Percentiles rank a stretch among this genome's conserved stretches.
These are phyloP conservation scores for Microplitis deprimator DNA, from an alignment of 2,888 invertebrate species.

Conservation along the genomic window DNA sequence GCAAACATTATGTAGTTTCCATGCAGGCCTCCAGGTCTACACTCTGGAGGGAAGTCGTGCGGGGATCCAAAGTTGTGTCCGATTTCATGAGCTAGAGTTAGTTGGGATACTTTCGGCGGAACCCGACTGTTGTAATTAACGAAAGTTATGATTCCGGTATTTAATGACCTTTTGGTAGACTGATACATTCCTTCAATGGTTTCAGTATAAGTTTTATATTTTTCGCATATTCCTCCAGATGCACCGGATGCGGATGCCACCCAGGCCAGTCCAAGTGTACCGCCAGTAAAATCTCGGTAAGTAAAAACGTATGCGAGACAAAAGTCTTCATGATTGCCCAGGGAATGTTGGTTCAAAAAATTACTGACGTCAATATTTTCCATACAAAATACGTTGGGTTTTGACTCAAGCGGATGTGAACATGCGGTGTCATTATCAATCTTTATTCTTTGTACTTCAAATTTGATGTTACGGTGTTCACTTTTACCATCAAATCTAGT, in stretches of 20 bases:
- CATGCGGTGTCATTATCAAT: conserved; percentile 92
- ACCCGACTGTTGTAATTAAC: conserved; percentile 98
- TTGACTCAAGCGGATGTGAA: conserved; percentile 74
- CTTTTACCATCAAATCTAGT: conserved; percentile 93
- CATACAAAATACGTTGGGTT: conserved; percentile 92
- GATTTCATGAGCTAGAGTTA: conserved; percentile 98
- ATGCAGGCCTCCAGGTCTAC: conserved; percentile 89
- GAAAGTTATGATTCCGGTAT: conserved; percentile 99
- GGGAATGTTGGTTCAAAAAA: conserved; percentile 96
- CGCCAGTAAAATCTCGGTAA: conserved; percentile 96
- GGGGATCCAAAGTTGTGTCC: conserved; percentile 99
- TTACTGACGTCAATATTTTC: conserved; percentile 99
- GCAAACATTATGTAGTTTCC: conserved; percentile 99
- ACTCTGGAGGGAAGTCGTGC: conserved; percentile 95
- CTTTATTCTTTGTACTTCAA: conserved; percentile 95
- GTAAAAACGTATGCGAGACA: conserved; percentile 99
- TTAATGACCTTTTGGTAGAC: conserved; percentile 93
- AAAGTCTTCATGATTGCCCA: conserved; percentile 97
- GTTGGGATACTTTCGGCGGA: conserved; percentile 96
- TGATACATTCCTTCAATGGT: conserved; percentile 95
- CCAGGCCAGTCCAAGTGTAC: conserved; percentile 98
- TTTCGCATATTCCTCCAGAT: conserved; percentile 98
- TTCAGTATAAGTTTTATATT: conserved; percentile 97
- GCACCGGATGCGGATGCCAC: conserved; percentile 98
- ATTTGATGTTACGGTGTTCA: conserved; percentile 94